These are phyloP conservation scores for Parus major DNA, from an alignment of 2,113 vertebrate genomes.

Conservation along the genomic window DNA sequence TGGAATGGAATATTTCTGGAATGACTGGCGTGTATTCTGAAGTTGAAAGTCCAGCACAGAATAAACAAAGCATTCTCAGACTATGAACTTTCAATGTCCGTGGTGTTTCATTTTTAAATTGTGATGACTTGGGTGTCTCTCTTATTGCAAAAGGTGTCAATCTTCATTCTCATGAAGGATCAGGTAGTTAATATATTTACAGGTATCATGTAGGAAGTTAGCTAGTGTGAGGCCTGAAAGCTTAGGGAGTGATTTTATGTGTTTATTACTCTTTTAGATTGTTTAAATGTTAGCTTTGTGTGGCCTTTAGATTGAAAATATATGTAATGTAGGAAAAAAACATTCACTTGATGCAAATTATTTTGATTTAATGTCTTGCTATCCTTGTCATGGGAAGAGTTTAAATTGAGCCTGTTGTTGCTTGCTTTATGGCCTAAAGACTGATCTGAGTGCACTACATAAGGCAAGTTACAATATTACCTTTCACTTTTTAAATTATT, in stretches of 20 bases:
- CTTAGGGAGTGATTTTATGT: not conserved
- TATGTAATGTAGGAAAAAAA: not conserved
- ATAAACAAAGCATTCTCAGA: conserved; percentile 34
- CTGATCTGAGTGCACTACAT: not conserved
- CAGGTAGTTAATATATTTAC: not conserved
- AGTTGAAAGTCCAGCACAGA: conserved; percentile 49
- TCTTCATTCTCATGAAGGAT: not conserved
- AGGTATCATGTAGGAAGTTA: not conserved
- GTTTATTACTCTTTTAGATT: not conserved
- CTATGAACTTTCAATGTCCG: not conserved
- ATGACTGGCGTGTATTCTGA: not conserved
- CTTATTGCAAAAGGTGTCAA: not conserved
- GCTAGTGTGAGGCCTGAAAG: not conserved
- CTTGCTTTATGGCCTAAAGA: not conserved
- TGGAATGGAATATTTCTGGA: conserved; percentile 19
- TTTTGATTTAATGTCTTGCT: not conserved
- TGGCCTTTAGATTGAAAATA: not conserved
- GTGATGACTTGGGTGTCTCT: not conserved
- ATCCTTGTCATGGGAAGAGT: not conserved
- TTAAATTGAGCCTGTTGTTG: not conserved
- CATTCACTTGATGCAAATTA: not conserved
- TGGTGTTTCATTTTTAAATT: not conserved
- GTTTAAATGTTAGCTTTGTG: not conserved
- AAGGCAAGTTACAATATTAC: not conserved
- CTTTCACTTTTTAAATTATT: not conserved